Base-by-base conservation (phyloP, 2,797 vertebrate genomes). In the Sebastes glaucus region DNA sequence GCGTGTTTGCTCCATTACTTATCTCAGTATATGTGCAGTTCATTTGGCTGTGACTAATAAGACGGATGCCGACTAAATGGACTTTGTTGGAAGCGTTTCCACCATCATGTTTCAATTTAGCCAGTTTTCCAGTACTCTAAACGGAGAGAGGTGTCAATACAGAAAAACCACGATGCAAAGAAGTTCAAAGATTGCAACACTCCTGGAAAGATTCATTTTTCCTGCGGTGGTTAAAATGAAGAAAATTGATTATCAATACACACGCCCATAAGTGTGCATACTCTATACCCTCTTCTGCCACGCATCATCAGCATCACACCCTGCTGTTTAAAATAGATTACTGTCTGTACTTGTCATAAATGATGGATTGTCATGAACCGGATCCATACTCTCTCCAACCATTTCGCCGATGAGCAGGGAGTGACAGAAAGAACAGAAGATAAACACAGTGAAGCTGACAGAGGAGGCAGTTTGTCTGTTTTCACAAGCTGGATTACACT, bases 301-400 rank as follows among this genome's bases (percentile, higher is more conserved):
- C 83, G 90, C 89, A 90, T 91, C 93, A 94, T 91, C 93, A 91
- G 90, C 87, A 85, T 92, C 88, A 83, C 53, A 81, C 80, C 82
- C 81, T 56, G 88, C 87, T 90, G 91, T 92, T 91, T 89, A 91
- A 92, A 94, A 93, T 81, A 87, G 92, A 92, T 94, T 92, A 90
- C 87, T 77, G 84, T 90, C 88, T 93, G 80, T 85, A 81, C 88
- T 85, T 92, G 92, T 93, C 92, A 92, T 60, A 71, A 87, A 87
- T 94, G 94, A 94, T 94, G 92, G 89, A 94, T 93, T 73, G 91
- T 89, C 86, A 89, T 88, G 85, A 89, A 86, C n/a, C 55, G 82
- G 89, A 94, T 94, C 93, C 84, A 94, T 93, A 91, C 67, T 86
- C 88, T 82, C 87, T 79, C 62, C 78, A 35, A 77, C 82, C 82